Evolutionary conservation across 2,797 vertebrate species (phyloP), one percentile per base, ranked within the genome.

Genomic region (Catamblyrhynchus diadema): DNA sequence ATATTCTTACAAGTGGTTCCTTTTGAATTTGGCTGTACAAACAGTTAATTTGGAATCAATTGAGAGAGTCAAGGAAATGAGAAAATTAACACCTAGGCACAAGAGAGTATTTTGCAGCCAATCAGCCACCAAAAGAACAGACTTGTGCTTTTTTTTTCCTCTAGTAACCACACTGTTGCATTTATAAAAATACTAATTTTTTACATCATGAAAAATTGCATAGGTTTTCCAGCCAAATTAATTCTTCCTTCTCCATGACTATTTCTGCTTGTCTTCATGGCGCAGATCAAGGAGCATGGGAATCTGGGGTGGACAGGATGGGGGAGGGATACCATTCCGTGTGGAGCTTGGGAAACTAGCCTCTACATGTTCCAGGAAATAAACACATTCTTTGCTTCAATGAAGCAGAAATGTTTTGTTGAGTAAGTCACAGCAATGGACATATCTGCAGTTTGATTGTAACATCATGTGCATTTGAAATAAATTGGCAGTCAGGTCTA

Each of bases 351-450:
- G 80, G 88, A 96, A 96, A 78, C 87, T 50, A 79, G 85, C 56
- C 44, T 56, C 59, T 84, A 35, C 82, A 48, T 33, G 90, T 91
- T 93, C 51, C 77, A 88, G 90, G 94, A 96, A 96, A 94, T 79
- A 95, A 95, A 84, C 1, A 39, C 93, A 72, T 96, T 88, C 83
- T 95, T 91, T 94, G 85, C 85, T 95, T 91, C 90, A 94, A 2
- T 94, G 95, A 81, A 95, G 93, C 94, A 93, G 94, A 95, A 93
- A 81, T 66, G 77, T 90, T 94, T 74, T 83, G 45, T 86, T 74
- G 61, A 86, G 11, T 65, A 91, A 94, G 77, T 83, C 66, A 41
- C 79, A 86, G 75, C 37, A 75, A 72, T 82, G 57, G 88, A 84
- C 87, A 47, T 91, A 75, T 37, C 70, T 88, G 23, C 51, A 69